These are phyloP conservation scores for Camptogramma bilineatum DNA, from an alignment of 2,888 invertebrate genomes.

Conservation along the genomic window DNA sequence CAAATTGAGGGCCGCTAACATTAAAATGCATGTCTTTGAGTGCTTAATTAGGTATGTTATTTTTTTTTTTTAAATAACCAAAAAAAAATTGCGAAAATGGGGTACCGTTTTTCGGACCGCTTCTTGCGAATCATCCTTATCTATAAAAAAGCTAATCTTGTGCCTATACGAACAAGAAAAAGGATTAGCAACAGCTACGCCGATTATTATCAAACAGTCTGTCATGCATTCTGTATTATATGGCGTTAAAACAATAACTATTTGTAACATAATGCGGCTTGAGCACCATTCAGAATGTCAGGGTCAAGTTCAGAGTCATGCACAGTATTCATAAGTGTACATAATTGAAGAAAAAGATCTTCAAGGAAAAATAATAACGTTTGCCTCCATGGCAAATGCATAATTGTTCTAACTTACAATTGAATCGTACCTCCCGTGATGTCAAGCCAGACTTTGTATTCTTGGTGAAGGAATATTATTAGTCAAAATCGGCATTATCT, in stretches of 20 bases:
- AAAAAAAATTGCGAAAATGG: no score
- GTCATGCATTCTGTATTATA: constrained; percentile 33
- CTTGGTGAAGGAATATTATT: no score
- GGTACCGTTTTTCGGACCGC: no score
- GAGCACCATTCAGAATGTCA: constrained; percentile 34
- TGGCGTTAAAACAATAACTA: constrained; percentile 40
- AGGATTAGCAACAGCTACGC: constrained; percentile 27
- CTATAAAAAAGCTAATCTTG: no score
- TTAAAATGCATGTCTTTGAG: no score
- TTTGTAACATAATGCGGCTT: constrained; percentile 35
- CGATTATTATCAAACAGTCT: constrained; percentile 30
- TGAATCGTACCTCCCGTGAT: no score
- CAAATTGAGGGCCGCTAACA: no score
- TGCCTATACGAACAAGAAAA: constrained; percentile 13
- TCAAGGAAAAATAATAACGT: neutral
- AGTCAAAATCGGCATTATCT: no score
- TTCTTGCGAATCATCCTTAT: no score
- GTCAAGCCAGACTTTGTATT: no score
- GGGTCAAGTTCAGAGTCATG: constrained; percentile 44
- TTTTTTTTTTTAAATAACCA: no score
- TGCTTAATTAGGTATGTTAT: no score
- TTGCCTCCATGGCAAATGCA: neutral
- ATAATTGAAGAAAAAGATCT: constrained; percentile 6
- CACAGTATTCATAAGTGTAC: constrained; percentile 6
- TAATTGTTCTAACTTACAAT: neutral